Conservation (phyloP, 2,113 vertebrate genomes). For the Proteles cristata region DNA sequence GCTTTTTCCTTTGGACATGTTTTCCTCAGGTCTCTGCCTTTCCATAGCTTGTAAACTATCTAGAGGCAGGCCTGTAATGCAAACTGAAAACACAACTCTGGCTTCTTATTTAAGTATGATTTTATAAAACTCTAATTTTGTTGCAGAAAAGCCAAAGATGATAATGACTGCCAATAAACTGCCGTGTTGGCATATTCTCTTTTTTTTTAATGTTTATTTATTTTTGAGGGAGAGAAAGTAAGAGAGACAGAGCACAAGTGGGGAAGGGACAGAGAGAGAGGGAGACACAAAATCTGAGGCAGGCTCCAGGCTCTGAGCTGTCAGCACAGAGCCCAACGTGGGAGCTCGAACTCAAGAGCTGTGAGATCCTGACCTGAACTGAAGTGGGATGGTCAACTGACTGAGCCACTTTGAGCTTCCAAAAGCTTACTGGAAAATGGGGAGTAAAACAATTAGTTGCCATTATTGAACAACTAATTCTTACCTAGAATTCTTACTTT, state of each 20-base stretch:
- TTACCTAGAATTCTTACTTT: neutral
- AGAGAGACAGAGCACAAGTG: too few relatives aligned
- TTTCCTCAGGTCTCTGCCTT: neutral
- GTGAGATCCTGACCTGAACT: too few relatives aligned
- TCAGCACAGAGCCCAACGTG: too few relatives aligned
- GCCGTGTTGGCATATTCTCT: neutral
- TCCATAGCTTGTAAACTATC: neutral
- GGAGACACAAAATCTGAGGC: too few relatives aligned
- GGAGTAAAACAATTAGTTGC: neutral
- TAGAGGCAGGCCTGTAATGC: neutral
- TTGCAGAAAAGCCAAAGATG: neutral
- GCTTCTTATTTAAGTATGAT: neutral
- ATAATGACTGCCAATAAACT: neutral
- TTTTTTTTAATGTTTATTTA: too few relatives aligned
- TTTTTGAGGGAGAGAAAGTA: too few relatives aligned
- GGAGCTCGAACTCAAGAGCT: too few relatives aligned
- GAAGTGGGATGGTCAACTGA: too few relatives aligned
- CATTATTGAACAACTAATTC: neutral
- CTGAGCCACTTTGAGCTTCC: neutral
- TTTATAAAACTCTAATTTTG: neutral
- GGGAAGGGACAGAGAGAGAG: too few relatives aligned
- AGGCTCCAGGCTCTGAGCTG: too few relatives aligned
- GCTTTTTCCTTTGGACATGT: neutral
- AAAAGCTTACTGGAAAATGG: neutral
- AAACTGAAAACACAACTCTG: neutral